A percentile compares a stretch with the other conserved stretches of the same genome.
Conservation (phyloP, 2,888 invertebrate genomes). For the Molorchus minor region DNA sequence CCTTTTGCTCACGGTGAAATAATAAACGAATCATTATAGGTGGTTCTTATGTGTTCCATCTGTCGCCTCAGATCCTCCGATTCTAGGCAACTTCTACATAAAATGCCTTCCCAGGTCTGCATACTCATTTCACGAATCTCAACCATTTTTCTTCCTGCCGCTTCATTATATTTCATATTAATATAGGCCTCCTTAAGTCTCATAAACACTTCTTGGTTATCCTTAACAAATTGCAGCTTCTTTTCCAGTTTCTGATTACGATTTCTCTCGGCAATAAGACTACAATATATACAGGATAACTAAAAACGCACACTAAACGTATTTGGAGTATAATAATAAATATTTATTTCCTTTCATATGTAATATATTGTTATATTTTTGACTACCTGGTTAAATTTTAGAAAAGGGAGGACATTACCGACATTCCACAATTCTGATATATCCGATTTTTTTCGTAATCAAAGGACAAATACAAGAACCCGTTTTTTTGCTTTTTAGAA, state of each 20-base stretch:
- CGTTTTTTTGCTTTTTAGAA: no score
- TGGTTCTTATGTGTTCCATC: constrained; percentile 39
- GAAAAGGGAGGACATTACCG: no score
- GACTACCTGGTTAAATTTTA: no score
- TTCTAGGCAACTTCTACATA: constrained; percentile 49
- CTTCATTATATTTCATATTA: constrained; percentile 55
- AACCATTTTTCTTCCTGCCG: constrained; percentile 49
- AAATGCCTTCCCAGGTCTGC: constrained; percentile 54
- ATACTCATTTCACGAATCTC: constrained; percentile 52
- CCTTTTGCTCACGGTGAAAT: constrained; percentile 42
- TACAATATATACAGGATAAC: no score
- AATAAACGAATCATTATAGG: constrained; percentile 44
- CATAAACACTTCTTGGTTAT: constrained; percentile 55
- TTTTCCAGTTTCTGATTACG: constrained; percentile 50
- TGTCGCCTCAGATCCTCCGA: constrained; percentile 48
- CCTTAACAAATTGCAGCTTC: constrained; percentile 55
- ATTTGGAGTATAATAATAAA: no score
- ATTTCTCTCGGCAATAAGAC: constrained; percentile 48
- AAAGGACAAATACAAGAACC: no score
- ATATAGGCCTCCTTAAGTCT: constrained; percentile 55
- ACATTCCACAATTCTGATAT: no score
- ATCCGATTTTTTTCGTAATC: no score
- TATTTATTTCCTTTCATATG: no score
- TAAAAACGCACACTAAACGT: no score
- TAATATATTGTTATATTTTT: no score